Evolutionary conservation across 2,888 invertebrate genomes (phyloP), one percentile per base, ranked within the genome.

Genomic region (Smittia sp.): DNA sequence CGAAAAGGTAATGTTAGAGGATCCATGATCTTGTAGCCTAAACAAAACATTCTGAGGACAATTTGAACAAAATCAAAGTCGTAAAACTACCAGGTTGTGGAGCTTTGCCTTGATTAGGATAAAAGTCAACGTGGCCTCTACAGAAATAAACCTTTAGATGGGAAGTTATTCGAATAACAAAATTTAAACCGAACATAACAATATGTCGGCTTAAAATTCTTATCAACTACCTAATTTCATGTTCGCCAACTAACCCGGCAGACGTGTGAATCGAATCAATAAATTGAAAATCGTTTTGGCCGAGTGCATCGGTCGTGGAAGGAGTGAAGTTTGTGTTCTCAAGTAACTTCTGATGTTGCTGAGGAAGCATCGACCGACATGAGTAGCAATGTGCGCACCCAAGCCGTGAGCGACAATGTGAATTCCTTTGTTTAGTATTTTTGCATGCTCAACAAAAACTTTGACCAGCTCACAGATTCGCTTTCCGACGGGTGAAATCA

Each of bases 221-320:
- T 24, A 24, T 58, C 65, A 32, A 65, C 22, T 63, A 74, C 75
- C 75, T 74, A 1, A 80, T 79, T 9, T 79, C 79, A 1, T 77
- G 70, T 74, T 81, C 81, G 0, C 82, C 82, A 68, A 82, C 79
- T 1, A 81, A 74, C 0, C 81, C 80, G 38, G 76, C 79, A 54
- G 80, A 81, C 0, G 83, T 81, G 73, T 83, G 83, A 11, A 83
- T 78, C 1, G 80, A 79, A 75, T 83, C 83, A 18, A 83, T 81
- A 74, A 82, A 81, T 6, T 75, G 76, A 0, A 79, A 83, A 1
- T 79, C 79, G 20, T 74, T 77, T 2, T 78, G 13, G 1, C 75
- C 77, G 24, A 83, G 74, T 1, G 79, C 77, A 75, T 83, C 83
- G 1, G 41, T 74, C 0, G 80, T 78, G 22, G 76, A 76, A 3